phyloP scores from a whole-genome alignment of 2,797 vertebrate genomes.

The Peromyscus eremicus region DNA sequence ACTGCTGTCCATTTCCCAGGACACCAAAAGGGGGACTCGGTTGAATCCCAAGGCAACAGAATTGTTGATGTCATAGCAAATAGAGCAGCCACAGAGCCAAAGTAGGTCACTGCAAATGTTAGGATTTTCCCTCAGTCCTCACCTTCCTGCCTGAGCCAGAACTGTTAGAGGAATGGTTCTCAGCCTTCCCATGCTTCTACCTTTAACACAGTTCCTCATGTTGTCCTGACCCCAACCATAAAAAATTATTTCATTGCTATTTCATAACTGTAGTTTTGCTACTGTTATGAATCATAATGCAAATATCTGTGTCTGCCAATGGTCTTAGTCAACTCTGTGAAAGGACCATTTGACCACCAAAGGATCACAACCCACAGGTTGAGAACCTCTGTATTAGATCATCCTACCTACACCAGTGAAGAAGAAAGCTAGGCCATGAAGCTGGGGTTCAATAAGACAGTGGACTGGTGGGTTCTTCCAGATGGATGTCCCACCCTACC shows the following conservation, averaged over 20 bases:
- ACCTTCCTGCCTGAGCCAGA: background rate
- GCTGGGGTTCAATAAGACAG: background rate
- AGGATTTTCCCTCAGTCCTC: background rate
- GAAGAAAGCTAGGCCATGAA: background rate
- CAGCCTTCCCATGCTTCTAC: too few species aligned
- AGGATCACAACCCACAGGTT: background rate
- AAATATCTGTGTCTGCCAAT: too few species aligned
- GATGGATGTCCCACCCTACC: background rate
- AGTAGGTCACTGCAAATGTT: background rate
- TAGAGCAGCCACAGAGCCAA: background rate
- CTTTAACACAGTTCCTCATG: too few species aligned
- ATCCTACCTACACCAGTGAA: too few species aligned
- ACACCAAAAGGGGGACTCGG: background rate
- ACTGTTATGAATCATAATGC: too few species aligned
- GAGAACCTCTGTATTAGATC: too few species aligned
- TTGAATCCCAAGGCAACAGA: background rate
- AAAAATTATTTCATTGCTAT: too few species aligned
- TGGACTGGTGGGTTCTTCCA: background rate
- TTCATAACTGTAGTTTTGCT: too few species aligned
- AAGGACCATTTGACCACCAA: too few species aligned
- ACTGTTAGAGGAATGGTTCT: background rate
- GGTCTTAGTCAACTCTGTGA: too few species aligned
- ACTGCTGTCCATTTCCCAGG: background rate
- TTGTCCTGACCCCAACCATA: too few species aligned
- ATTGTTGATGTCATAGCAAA: background rate